Evolutionary conservation across 2,888 invertebrate genomes (phyloP).

Genomic region (Apoderus coryli): DNA sequence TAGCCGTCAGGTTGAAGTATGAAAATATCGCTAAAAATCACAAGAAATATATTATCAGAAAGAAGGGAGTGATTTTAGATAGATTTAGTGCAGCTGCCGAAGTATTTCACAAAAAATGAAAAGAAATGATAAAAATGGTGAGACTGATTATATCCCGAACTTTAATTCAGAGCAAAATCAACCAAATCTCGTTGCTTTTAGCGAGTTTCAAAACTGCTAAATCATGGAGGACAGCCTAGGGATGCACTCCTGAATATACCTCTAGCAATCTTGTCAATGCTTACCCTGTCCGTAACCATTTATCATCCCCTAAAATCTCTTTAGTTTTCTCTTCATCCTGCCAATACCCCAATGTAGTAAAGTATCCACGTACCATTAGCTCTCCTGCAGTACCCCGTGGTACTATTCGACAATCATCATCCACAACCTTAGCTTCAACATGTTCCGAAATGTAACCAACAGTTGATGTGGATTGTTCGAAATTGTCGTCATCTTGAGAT

Average conservation of each 20-base stretch:
- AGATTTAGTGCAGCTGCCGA: no score
- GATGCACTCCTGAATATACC: no score
- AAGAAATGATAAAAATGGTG: no score
- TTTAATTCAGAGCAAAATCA: no score
- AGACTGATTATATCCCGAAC: no score
- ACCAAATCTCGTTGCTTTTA: no score
- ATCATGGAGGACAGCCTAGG: no score
- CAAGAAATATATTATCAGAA: no score
- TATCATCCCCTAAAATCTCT: constrained; percentile 45
- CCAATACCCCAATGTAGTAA: constrained; percentile 69
- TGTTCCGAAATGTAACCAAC: constrained; percentile 43
- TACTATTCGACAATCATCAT: constrained; percentile 42
- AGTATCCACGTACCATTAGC: constrained; percentile 57
- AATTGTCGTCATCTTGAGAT: constrained; percentile 34
- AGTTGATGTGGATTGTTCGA: constrained; percentile 32
- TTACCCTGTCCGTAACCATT: constrained; percentile 75
- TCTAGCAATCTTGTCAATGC: constrained; percentile 2
- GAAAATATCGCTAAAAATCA: constrained; percentile 49
- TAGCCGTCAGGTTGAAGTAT: constrained; percentile 53
- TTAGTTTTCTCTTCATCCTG: constrained; percentile 58
- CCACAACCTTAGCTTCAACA: constrained; percentile 49
- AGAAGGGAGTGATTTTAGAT: no score
- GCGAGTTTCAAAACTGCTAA: no score
- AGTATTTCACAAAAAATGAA: no score
- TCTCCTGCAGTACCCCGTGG: constrained; percentile 63